Conservation (phyloP, 2,888 invertebrate species). For the Caenorhabditis wallacei region DNA sequence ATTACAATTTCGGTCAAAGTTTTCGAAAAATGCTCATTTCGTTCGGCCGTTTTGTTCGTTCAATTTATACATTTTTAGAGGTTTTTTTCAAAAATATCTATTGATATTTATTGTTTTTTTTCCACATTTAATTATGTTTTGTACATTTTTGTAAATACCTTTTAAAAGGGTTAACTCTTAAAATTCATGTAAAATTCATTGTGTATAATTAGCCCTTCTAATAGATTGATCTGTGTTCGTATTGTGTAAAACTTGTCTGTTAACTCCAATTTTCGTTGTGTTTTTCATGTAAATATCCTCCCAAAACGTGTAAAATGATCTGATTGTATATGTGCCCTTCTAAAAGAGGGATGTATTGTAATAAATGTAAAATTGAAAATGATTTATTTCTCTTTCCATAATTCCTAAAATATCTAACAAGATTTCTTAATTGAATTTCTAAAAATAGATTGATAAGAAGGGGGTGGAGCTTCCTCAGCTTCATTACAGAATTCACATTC, state of each 20-base stretch:
- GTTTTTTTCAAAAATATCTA: neutral
- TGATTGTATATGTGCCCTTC: no score
- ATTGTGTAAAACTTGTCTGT: no score
- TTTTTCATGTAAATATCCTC: no score
- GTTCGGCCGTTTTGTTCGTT: constrained; percentile 8
- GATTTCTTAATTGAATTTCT: neutral
- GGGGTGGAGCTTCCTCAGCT: neutral
- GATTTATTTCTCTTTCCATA: neutral
- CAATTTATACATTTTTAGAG: neutral
- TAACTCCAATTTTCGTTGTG: no score
- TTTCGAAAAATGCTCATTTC: constrained; percentile 16
- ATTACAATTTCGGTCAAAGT: constrained; percentile 11
- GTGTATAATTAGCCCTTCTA: no score
- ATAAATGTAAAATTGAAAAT: no score
- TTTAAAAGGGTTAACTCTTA: neutral
- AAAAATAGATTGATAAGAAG: neutral
- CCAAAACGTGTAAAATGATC: no score
- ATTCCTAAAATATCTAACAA: neutral
- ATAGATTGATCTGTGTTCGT: no score
- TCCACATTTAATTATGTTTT: neutral
- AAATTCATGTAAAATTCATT: neutral
- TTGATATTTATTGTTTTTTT: neutral
- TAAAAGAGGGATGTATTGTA: no score
- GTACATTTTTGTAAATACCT: neutral
- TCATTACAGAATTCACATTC: neutral